Percentiles rank a stretch among this genome's conserved stretches.
phyloP scores from a whole-genome alignment of 2,888 invertebrate species.

The Epirrita christyi region DNA sequence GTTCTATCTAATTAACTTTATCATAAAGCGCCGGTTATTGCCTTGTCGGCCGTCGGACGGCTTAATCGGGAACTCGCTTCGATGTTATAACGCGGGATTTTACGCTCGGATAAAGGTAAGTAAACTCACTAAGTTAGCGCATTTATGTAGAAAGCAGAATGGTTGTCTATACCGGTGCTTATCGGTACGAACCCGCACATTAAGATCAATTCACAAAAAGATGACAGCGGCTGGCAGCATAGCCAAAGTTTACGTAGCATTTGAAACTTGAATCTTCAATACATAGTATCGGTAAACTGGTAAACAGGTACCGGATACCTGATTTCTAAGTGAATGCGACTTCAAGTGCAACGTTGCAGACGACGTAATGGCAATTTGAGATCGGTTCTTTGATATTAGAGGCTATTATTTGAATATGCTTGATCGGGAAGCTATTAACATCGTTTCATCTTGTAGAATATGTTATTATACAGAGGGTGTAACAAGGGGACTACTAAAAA shows the following conservation, averaged over 20 bases:
- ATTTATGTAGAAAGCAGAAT: constrained; percentile 9
- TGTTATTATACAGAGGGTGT: too few relatives aligned
- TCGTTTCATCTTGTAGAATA: constrained; percentile 8
- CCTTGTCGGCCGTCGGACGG: constrained; percentile 65
- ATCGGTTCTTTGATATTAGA: constrained; percentile 25
- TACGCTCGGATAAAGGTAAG: constrained; percentile 37
- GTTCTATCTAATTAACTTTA: constrained; percentile 82
- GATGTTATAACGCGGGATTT: constrained; percentile 51
- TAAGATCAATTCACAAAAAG: too few relatives aligned
- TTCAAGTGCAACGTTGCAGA: constrained; percentile 23
- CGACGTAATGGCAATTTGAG: constrained; percentile 18
- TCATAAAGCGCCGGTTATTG: constrained; percentile 78
- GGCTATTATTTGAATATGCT: constrained; percentile 24
- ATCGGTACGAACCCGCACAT: too few relatives aligned
- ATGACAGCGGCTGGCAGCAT: too few relatives aligned
- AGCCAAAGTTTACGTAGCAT: too few relatives aligned
- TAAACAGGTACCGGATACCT: neutral
- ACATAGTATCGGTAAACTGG: neutral
- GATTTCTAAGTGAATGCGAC: constrained; percentile 1
- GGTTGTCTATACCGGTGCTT: neutral
- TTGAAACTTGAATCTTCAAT: too few relatives aligned
- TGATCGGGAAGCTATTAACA: constrained; percentile 18
- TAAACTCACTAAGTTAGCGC: constrained; percentile 10
- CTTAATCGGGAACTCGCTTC: constrained; percentile 67
- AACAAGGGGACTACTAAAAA: too few relatives aligned